Conservation (phyloP, 2,888 invertebrate genomes). For the Scaptomyza parva region DNA sequence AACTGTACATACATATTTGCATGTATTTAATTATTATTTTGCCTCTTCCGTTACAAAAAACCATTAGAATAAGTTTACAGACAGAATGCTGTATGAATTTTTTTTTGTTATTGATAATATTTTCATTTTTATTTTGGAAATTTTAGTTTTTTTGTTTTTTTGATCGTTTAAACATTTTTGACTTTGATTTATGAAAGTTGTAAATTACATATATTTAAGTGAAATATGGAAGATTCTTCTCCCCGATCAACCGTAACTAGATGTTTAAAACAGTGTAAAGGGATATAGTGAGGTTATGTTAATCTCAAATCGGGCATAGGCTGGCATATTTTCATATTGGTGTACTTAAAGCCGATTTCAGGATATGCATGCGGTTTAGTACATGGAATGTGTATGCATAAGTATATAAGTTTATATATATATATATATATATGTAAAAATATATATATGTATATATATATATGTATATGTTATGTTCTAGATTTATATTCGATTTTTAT, state of each 20-base stretch:
- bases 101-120: neutral
- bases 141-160: neutral
- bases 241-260: neutral
- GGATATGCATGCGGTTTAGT: slow-evolving; percentile 39
- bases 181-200: neutral
- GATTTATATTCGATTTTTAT: slow-evolving; percentile 70
- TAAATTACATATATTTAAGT: neutral
- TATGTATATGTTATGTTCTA: slow-evolving; percentile 50
- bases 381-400: neutral
- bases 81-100: neutral
- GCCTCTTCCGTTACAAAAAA: slow-evolving; percentile 6
- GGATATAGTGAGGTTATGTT: slow-evolving; percentile 71
- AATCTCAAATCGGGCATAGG: slow-evolving; percentile 47
- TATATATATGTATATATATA: slow-evolving; percentile 3
- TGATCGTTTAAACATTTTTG: neutral
- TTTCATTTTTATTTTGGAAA: neutral
- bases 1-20: neutral
- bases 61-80: slow-evolving; percentile 11
- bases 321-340: slow-evolving; percentile 20
- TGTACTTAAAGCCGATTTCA: slow-evolving; percentile 41
- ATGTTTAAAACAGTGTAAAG: slow-evolving; percentile 46
- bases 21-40: slow-evolving; percentile 4
- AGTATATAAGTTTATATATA: neutral
- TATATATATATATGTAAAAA: slow-evolving; percentile 8
- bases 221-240: neutral